Evolutionary conservation across 2,797 vertebrate genomes (phyloP).

Genomic region (Halcyon leucocephala): DNA sequence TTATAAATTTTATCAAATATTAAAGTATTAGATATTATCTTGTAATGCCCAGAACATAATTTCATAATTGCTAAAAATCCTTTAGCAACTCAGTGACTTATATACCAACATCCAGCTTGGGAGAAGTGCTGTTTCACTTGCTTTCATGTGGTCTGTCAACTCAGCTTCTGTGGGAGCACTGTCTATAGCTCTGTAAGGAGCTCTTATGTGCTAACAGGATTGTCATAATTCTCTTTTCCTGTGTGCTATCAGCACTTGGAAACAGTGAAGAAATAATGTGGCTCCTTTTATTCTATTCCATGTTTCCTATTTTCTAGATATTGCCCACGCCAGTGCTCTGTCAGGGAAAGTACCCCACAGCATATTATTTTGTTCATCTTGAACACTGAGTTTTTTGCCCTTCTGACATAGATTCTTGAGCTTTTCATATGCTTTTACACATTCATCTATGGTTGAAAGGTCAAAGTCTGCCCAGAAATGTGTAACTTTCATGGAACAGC

Average conservation of each 20-base stretch:
- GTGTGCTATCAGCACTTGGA: neutral
- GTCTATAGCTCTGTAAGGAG: neutral
- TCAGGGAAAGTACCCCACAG: neutral
- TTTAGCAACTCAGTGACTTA: neutral
- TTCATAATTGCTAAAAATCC: neutral
- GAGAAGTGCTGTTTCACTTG: neutral
- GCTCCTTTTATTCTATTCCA: neutral
- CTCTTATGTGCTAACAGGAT: neutral
- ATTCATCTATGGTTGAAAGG: neutral
- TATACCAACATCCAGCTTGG: neutral
- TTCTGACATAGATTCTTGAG: neutral
- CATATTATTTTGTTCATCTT: neutral
- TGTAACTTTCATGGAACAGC: neutral
- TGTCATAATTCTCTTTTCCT: neutral
- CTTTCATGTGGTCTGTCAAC: neutral
- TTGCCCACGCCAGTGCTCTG: neutral
- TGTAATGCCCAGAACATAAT: neutral
- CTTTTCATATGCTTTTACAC: neutral
- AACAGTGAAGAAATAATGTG: neutral
- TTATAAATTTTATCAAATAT: neutral
- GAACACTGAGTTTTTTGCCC: neutral
- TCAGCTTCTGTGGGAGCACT: neutral
- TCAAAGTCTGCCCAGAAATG: neutral
- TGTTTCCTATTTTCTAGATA: neutral
- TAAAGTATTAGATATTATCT: neutral